Conservation (phyloP, 2,113 vertebrate species). For the Capreolus pygargus region DNA sequence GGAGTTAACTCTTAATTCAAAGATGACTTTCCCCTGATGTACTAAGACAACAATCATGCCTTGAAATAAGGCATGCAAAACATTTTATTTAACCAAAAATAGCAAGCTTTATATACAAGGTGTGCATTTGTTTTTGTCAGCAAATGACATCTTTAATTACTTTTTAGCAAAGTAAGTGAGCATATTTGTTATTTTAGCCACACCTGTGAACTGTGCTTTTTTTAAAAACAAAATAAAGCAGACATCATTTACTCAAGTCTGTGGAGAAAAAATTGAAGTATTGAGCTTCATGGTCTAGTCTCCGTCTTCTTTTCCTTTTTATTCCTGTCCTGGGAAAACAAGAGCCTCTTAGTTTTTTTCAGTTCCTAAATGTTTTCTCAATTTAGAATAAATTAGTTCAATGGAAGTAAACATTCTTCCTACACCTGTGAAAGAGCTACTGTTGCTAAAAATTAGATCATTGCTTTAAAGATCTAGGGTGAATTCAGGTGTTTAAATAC, state of each 20-base stretch:
- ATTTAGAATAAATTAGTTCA: conserved; percentile 55
- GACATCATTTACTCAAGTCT: not conserved
- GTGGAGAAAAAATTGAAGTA: not conserved
- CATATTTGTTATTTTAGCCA: conserved; percentile 28
- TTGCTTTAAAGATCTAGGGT: not conserved
- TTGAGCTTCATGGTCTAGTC: not conserved
- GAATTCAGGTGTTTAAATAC: conserved; percentile 11
- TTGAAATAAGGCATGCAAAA: not conserved
- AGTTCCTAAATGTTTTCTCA: conserved; percentile 48
- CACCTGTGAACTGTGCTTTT: not conserved
- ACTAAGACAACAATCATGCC: not conserved
- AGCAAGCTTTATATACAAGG: not conserved
- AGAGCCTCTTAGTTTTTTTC: not conserved
- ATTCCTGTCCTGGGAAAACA: not conserved
- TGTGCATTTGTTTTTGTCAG: conserved; percentile 15
- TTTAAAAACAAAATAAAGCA: conserved; percentile 10
- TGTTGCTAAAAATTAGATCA: conserved; percentile 28
- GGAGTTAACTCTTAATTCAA: not conserved
- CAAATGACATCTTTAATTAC: conserved; percentile 34
- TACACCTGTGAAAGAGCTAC: conserved; percentile 41
- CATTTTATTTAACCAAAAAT: not conserved
- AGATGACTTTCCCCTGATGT: not conserved
- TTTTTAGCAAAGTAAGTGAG: not conserved
- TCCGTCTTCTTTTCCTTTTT: not conserved
- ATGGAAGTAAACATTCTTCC: conserved; percentile 37